Evolutionary conservation across 37 sponge, comb jelly and placozoan genomes (phyloP).

Genomic region (Tethya wilhelma): DNA sequence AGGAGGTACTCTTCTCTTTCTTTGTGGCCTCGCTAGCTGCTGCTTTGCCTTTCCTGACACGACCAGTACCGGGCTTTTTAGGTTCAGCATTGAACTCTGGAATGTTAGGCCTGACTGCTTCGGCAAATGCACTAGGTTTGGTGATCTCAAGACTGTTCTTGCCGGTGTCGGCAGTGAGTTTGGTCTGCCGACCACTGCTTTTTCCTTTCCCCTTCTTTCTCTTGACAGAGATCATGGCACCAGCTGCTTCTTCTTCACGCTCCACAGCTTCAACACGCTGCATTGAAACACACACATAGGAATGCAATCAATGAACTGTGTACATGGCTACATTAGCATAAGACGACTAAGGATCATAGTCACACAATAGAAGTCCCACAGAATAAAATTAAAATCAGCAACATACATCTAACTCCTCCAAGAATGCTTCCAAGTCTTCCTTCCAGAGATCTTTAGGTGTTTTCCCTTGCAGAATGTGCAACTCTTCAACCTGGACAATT

Average conservation of each 20-base stretch:
- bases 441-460: slow-evolving; percentile 81
- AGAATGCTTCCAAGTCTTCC: slow-evolving; percentile 81
- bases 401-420: slow-evolving; percentile 77
- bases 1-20: too few relatives aligned
- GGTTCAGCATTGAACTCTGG: slow-evolving; percentile 68
- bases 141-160: slow-evolving; percentile 42
- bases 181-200: slow-evolving; percentile 52
- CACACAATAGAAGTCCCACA: neutral
- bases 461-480: slow-evolving; percentile 62
- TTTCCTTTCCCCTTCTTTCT: slow-evolving; percentile 47
- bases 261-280: slow-evolving; percentile 69
- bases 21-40: too few relatives aligned
- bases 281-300: neutral
- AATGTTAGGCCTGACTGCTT: slow-evolving; percentile 52
- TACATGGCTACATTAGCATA: neutral
- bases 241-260: slow-evolving; percentile 37
- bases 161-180: slow-evolving; percentile 16
- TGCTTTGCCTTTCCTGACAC: too few relatives aligned
- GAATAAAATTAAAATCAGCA: neutral
- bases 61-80: too few relatives aligned
- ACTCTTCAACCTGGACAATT: slow-evolving; percentile 63
- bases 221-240: slow-evolving; percentile 42
- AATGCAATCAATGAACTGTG: neutral
- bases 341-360: neutral
- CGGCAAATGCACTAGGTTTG: slow-evolving; percentile 71